Conservation (phyloP, 53 echinoderm and acorn worm genomes). For the Henricia sp. region DNA sequence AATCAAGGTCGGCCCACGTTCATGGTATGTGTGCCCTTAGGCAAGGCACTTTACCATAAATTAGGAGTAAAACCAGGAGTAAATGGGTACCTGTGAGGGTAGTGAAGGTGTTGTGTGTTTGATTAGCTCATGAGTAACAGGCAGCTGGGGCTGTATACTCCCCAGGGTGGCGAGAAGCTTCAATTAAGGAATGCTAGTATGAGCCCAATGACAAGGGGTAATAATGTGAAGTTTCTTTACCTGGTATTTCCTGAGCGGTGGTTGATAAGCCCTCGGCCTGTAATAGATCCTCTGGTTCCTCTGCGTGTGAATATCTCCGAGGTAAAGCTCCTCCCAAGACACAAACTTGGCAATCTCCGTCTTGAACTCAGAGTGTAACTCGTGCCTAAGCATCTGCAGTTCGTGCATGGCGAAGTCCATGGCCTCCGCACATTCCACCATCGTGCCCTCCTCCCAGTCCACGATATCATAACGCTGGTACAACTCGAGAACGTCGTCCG, state of each 20-base stretch:
- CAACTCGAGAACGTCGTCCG: slow-evolving; percentile 37
- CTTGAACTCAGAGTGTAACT: slow-evolving; percentile 63
- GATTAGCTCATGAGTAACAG: too few relatives aligned
- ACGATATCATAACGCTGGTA: slow-evolving; percentile 61
- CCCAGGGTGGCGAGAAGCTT: too few relatives aligned
- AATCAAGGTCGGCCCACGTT: too few relatives aligned
- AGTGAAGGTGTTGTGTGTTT: too few relatives aligned
- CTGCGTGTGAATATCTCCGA: slow-evolving; percentile 88
- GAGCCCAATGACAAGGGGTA: too few relatives aligned
- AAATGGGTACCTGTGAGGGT: too few relatives aligned
- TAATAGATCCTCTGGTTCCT: slow-evolving; percentile 49
- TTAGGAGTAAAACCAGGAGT: too few relatives aligned
- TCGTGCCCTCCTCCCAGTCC: slow-evolving; percentile 59
- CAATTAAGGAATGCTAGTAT: too few relatives aligned
- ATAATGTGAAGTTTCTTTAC: too few relatives aligned
- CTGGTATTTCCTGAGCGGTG: slow-evolving; percentile 82
- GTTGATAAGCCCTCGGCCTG: slow-evolving; percentile 79
- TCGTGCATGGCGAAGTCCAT: slow-evolving; percentile 85
- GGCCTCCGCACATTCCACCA: slow-evolving; percentile 73
- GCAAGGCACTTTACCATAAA: too few relatives aligned
- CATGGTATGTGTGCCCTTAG: too few relatives aligned
- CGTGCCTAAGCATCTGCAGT: slow-evolving; percentile 81
- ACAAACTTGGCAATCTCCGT: slow-evolving; percentile 48
- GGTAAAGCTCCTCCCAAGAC: slow-evolving; percentile 75
- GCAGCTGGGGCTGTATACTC: too few relatives aligned